phyloP scores from a whole-genome alignment of 2,888 invertebrate genomes.

The Drosophila anomalata region DNA sequence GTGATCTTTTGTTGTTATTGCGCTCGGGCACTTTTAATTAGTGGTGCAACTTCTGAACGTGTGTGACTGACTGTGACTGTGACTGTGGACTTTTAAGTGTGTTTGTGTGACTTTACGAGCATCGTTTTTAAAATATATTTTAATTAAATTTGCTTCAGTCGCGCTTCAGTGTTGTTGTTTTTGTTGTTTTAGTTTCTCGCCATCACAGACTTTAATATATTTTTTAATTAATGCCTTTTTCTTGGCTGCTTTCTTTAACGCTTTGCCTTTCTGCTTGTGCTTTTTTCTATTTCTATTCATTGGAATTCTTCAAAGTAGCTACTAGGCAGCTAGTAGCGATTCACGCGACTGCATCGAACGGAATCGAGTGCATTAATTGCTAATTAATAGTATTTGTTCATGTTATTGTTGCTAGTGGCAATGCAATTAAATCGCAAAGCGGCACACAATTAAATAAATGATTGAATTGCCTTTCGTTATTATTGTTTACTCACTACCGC shows the following conservation, averaged over 20 bases:
- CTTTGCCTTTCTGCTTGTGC: neutral
- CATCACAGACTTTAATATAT: conserved; percentile 58
- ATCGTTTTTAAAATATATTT: conserved; percentile 45
- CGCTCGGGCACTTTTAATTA: neutral
- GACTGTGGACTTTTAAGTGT: neutral
- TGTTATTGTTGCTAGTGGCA: conserved; percentile 35
- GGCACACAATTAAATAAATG: conserved; percentile 44
- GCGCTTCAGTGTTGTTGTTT: neutral
- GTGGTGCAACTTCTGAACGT: neutral
- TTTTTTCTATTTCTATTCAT: conserved; percentile 22
- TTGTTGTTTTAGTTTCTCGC: conserved; percentile 4
- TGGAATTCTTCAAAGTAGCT: conserved; percentile 4
- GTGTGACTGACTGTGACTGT: neutral
- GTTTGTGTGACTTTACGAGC: conserved; percentile 30
- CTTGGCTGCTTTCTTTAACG: conserved; percentile 50
- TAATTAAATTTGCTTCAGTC: conserved; percentile 47
- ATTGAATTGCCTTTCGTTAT: conserved; percentile 34
- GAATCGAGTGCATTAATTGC: conserved; percentile 52
- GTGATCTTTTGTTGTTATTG: conserved; percentile 27
- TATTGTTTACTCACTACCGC: conserved; percentile 35
- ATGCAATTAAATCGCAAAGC: conserved; percentile 51
- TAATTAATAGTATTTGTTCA: conserved; percentile 60
- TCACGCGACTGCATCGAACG: conserved; percentile 40
- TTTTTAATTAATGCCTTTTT: conserved; percentile 74
- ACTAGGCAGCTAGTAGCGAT: neutral